Percentiles rank a stretch among this genome's conserved stretches.
Evolutionary conservation across 2,113 vertebrate genomes (phyloP).

Genomic region (Ellobius talpinus): DNA sequence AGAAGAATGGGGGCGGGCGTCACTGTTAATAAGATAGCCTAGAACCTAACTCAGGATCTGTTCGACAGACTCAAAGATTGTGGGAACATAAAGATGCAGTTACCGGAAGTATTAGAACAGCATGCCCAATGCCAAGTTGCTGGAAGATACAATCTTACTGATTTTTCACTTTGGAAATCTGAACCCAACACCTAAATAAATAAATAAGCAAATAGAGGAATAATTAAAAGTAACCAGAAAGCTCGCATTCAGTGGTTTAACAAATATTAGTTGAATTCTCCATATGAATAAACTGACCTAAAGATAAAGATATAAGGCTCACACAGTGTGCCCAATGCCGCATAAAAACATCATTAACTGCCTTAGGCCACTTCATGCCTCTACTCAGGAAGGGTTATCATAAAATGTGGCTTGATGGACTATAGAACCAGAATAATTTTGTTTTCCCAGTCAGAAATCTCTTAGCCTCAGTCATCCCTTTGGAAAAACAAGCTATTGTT

Average conservation of each 20-base stretch:
- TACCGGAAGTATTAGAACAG: background rate
- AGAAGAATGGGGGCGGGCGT: background rate
- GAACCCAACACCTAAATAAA: background rate
- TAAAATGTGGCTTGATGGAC: background rate
- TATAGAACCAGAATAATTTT: background rate
- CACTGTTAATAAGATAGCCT: background rate
- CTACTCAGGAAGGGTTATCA: background rate
- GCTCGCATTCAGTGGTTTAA: background rate
- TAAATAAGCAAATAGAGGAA: background rate
- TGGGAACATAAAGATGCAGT: background rate
- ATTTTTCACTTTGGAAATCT: background rate
- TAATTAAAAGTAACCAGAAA: background rate
- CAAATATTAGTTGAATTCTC: slow-evolving; percentile 9
- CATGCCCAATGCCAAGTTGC: background rate
- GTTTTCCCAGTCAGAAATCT: slow-evolving; percentile 34
- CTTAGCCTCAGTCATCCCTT: background rate
- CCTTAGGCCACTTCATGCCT: background rate
- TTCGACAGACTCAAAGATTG: background rate
- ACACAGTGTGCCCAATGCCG: background rate
- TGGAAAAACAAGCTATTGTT: background rate
- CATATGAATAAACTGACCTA: background rate
- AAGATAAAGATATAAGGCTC: background rate
- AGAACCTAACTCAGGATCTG: background rate
- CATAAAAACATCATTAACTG: background rate
- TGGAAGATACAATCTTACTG: background rate